Percentiles rank a stretch among this genome's conserved stretches.
These are phyloP conservation scores for Xiphophorus maculatus DNA, from an alignment of 2,113 vertebrate species.

Conservation along the genomic window DNA sequence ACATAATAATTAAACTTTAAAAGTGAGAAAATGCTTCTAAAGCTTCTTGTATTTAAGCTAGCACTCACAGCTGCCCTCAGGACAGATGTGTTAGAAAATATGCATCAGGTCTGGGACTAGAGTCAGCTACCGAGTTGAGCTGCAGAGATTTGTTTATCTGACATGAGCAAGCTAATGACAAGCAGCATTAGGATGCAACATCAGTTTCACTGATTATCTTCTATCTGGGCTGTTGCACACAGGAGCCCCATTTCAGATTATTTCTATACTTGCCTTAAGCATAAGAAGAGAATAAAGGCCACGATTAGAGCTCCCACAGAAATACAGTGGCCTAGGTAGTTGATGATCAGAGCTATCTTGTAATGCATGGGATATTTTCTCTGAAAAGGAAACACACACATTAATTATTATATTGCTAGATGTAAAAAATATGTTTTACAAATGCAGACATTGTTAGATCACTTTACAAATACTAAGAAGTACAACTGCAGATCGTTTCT, in stretches of 20 bases:
- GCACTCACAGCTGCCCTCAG: not conserved
- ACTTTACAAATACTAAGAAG: not conserved
- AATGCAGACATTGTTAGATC: not conserved
- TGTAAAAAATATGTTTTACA: not conserved
- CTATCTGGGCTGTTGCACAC: conserved; percentile 41
- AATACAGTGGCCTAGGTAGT: conserved; percentile 97
- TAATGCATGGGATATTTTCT: conserved; percentile 93
- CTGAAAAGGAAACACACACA: conserved; percentile 77
- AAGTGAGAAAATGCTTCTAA: conserved; percentile 1
- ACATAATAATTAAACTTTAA: conserved; percentile 9
- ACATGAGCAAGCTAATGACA: conserved; percentile 65
- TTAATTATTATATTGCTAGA: conserved; percentile 29
- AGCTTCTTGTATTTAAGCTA: conserved; percentile 24
- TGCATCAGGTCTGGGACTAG: conserved; percentile 7
- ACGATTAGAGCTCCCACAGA: conserved; percentile 92
- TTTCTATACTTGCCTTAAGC: conserved; percentile 89
- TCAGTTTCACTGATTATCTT: conserved; percentile 53
- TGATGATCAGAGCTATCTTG: conserved; percentile 93
- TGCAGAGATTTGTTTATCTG: conserved; percentile 35
- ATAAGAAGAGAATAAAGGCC: conserved; percentile 95
- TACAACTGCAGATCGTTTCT: not conserved
- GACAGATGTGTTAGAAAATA: conserved; percentile 22
- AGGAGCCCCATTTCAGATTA: conserved; percentile 42
- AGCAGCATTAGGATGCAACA: conserved; percentile 25
- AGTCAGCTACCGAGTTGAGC: conserved; percentile 1